These are phyloP conservation scores for Hyposoter dolosus DNA, from an alignment of 2,888 invertebrate species.

Conservation along the genomic window DNA sequence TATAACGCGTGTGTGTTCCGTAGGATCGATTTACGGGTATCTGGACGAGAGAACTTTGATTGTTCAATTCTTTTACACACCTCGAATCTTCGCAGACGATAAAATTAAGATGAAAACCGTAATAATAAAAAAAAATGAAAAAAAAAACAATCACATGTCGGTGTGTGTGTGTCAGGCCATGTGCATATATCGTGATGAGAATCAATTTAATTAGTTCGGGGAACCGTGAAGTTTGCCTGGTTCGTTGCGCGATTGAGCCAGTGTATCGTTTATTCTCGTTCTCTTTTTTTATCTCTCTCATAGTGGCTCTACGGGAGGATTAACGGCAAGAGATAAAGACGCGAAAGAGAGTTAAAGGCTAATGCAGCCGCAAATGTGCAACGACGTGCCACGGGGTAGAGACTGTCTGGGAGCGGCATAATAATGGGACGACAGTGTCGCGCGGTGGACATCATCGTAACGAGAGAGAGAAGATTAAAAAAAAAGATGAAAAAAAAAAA, in stretches of 20 bases:
- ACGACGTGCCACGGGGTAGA: constrained; percentile 50
- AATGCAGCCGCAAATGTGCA: constrained; percentile 66
- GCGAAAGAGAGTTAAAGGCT: constrained; percentile 66
- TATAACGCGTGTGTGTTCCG: constrained; percentile 38
- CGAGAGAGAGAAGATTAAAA: constrained; percentile 40
- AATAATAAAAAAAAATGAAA: background rate
- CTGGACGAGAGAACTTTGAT: constrained; percentile 11
- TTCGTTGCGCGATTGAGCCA: constrained; percentile 43
- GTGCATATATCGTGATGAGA: constrained; percentile 60
- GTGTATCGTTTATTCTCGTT: constrained; percentile 26
- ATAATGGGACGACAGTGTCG: constrained; percentile 68
- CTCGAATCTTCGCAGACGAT: constrained; percentile 21
- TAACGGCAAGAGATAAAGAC: constrained; percentile 67
- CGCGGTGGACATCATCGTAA: constrained; percentile 65
- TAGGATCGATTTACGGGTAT: constrained; percentile 41
- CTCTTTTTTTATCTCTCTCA: constrained; percentile 14
- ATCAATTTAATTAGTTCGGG: constrained; percentile 68
- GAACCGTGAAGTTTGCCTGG: constrained; percentile 65
- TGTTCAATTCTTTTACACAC: background rate
- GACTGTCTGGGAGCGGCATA: constrained; percentile 65
- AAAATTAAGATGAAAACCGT: constrained; percentile 21
- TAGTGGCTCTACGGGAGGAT: constrained; percentile 57
- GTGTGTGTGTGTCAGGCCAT: constrained; percentile 17
- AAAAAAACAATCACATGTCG: background rate
- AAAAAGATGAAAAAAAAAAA: constrained; percentile 14